phyloP scores from a whole-genome alignment of 2,113 vertebrate species.

The Smithornis capensis region DNA sequence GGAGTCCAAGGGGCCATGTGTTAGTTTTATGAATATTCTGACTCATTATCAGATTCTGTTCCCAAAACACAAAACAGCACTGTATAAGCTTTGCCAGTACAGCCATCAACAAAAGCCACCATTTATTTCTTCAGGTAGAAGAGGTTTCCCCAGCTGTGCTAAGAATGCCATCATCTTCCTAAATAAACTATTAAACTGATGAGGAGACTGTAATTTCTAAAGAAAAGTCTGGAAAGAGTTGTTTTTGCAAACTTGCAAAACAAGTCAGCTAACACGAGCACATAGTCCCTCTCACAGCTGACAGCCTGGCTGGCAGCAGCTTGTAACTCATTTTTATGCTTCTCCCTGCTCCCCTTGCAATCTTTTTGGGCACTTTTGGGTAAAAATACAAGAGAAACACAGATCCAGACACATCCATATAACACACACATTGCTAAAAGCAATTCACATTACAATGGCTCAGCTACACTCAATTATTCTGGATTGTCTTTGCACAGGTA shows the following conservation, averaged over 20 bases:
- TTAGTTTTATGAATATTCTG: conserved; percentile 36
- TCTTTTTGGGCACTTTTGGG: not conserved
- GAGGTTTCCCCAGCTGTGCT: not conserved
- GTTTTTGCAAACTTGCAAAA: conserved; percentile 10
- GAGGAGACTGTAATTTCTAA: not conserved
- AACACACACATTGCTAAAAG: not conserved
- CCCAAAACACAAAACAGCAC: not conserved
- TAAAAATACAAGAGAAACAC: not conserved
- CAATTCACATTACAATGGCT: not conserved
- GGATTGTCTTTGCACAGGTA: not conserved
- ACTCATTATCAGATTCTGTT: conserved; percentile 8
- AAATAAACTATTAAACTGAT: not conserved
- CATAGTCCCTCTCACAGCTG: not conserved
- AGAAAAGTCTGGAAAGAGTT: conserved; percentile 2
- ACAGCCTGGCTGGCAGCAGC: conserved; percentile 5
- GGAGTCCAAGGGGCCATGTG: conserved; percentile 6
- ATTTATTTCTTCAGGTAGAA: conserved; percentile 31
- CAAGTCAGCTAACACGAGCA: not conserved
- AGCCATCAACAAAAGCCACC: not conserved
- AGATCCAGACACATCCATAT: not conserved
- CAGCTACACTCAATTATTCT: not conserved
- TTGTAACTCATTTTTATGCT: conserved; percentile 27
- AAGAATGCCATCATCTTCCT: not conserved
- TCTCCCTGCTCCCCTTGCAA: not conserved
- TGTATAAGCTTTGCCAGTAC: not conserved